A percentile compares a stretch with the other conserved stretches of the same genome.
Evolutionary conservation across 2,113 vertebrate genomes (phyloP).

Genomic region (Microtus oregoni): DNA sequence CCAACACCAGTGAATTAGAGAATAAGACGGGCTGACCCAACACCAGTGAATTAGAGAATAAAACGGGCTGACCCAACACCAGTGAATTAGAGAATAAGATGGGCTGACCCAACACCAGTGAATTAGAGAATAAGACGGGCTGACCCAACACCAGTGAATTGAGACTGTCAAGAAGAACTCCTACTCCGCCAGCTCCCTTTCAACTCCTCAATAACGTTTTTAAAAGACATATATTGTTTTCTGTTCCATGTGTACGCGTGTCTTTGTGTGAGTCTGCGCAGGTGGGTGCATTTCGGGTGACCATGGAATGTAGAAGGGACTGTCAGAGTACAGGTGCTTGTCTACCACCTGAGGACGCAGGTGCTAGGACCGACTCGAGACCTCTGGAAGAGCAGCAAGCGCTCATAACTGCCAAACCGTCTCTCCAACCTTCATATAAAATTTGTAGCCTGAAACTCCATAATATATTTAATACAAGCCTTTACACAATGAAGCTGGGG

Average conservation of each 20-base stretch:
- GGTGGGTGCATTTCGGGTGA: background rate
- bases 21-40: slow-evolving; percentile 10
- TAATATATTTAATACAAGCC: background rate
- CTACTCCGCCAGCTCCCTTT: background rate
- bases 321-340: background rate
- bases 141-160: slow-evolving; percentile 18
- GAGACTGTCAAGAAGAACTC: background rate
- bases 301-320: background rate
- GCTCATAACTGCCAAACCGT: background rate
- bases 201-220: background rate
- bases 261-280: background rate
- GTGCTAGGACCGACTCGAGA: no score
- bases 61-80: background rate
- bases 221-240: background rate
- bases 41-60: slow-evolving; percentile 35
- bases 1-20: slow-evolving; percentile 25
- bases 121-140: slow-evolving; percentile 15
- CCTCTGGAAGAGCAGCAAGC: background rate
- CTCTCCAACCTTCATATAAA: background rate
- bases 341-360: no score
- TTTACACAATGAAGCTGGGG: background rate
- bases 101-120: slow-evolving; percentile 7
- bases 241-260: background rate
- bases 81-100: slow-evolving; percentile 37
- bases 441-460: slow-evolving; percentile 16